phyloP scores from a whole-genome alignment of 2,797 vertebrate species.

The Hipposideros larvatus region DNA sequence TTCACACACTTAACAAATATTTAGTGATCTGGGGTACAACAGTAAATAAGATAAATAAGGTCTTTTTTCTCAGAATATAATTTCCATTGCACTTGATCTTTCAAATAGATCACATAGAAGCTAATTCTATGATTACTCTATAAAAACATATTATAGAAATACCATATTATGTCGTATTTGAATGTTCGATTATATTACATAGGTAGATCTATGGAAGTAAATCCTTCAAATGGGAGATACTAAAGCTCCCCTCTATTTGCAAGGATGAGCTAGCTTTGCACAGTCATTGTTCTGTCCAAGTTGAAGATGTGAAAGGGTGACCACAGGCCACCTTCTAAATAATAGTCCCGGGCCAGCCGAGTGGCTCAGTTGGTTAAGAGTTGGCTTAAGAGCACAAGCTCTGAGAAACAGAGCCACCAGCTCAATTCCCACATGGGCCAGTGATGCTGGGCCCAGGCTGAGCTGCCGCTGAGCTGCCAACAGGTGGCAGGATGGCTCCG shows the following conservation, averaged over 20 bases:
- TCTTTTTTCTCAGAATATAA: conserved; percentile 49
- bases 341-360: no score
- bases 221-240: not conserved
- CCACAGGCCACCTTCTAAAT: not conserved
- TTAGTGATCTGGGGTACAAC: not conserved
- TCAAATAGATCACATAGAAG: conserved; percentile 16
- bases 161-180: not conserved
- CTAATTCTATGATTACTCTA: not conserved
- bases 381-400: no score
- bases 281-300: not conserved
- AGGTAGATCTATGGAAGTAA: not conserved
- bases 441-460: no score
- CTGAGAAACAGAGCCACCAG: no score
- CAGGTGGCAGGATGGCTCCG: no score
- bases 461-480: no score
- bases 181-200: not conserved
- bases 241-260: not conserved
- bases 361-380: no score
- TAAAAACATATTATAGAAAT: not conserved
- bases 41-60: not conserved
- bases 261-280: not conserved
- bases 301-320: not conserved
- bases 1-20: conserved; percentile 31
- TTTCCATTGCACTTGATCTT: conserved; percentile 28
- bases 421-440: no score